phyloP scores from a whole-genome alignment of 37 sponge, comb jelly and placozoan genomes.

The Cladorhizidae sp. region DNA sequence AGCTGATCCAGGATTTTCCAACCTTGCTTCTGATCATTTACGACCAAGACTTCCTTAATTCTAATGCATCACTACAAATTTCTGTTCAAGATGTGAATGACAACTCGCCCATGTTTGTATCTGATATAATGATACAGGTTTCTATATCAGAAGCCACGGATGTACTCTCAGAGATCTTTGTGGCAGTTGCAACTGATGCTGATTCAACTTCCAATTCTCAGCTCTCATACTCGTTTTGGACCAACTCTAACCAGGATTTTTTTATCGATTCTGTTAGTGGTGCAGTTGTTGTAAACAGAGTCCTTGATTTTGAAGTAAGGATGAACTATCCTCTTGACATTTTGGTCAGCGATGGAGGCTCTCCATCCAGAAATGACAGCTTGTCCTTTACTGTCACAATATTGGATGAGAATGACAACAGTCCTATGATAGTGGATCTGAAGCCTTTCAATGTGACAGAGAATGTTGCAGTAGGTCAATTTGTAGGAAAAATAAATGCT shows the following conservation, averaged over 20 bases:
- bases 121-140: neutral
- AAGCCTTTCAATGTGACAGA: neutral
- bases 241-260: neutral
- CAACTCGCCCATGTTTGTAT: conserved; percentile 58
- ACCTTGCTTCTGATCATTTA: conserved; percentile 41
- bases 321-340: neutral
- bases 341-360: conserved; percentile 41
- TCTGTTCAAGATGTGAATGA: conserved; percentile 60
- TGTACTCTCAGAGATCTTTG: neutral
- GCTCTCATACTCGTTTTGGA: conserved; percentile 5
- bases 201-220: conserved; percentile 3
- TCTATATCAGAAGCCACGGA: neutral
- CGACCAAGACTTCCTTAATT: conserved; percentile 43
- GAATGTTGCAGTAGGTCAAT: conserved; percentile 2
- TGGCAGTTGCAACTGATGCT: conserved; percentile 11
- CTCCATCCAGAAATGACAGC: conserved; percentile 12
- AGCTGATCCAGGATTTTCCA: conserved; percentile 7
- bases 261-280: conserved; percentile 7
- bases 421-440: conserved; percentile 10
- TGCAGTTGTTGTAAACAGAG: conserved; percentile 2
- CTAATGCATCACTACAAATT: conserved; percentile 26
- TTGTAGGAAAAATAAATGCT: conserved; percentile 33
- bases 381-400: conserved; percentile 9
- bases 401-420: conserved; percentile 39
- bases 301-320: conserved; percentile 25